Base-by-base conservation (phyloP, 2,113 vertebrate genomes). In the Anarrhichthys ocellatus region DNA sequence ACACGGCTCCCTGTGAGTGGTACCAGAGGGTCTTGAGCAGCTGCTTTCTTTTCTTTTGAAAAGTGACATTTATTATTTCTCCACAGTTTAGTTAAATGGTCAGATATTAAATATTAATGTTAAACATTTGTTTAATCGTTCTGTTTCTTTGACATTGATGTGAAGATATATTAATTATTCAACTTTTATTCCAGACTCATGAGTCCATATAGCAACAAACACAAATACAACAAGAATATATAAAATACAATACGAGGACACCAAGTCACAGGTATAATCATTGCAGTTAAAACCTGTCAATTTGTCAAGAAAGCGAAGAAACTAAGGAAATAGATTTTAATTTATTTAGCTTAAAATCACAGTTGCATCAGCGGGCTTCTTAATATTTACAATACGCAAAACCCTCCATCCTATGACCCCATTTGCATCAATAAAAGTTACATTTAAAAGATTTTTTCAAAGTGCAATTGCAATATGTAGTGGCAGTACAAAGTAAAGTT, bases 1-100 rank as follows among this genome's bases (percentile, higher is more conserved):
- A 95, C 9, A 42, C 78, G 0, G 34, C 89, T 46, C 91, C 92
- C 0, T 94, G 95, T n/a, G 83, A 92, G 1, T 95, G 94, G 94
- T 94, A 95, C 88, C 93, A 87, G 78, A 88, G 81, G 72, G 95
- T 95, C 76, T 54, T 34, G 2, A 52, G 29, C 42, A 17, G 50
- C 32, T 11, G 14, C 62, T 29, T 40, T 78, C 36, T 78, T 32
- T 67, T 50, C 9, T 36, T 62, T 62, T 52, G 22, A 27, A 52
- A 64, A 38, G 20, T 34, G 2, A 74, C 15, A 7, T 36, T 27
- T 24, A 54, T 24, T 36, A 56, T 10, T 14, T 62, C 63, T 73
- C 2, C 4, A 0, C 9, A 4, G 0, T 0, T 1, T 1, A n/a
- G 2, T 52, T 13, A 36, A 27, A n/a, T n/a, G 13, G 20, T 9